Conservation (phyloP, 2,797 vertebrate genomes). For the Anolis apletophallus region DNA sequence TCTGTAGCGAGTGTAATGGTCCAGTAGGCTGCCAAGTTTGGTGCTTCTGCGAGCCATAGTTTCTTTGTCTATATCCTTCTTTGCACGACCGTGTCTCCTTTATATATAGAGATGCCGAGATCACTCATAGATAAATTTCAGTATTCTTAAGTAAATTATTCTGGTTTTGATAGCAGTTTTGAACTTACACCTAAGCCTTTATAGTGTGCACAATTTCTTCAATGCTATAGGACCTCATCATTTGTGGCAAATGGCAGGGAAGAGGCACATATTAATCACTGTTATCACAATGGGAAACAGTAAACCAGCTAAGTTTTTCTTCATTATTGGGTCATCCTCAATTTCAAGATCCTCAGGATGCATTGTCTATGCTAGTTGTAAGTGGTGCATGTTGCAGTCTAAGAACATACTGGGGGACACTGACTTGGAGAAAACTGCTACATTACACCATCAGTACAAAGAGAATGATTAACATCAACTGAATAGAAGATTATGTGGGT, state of each 20-base stretch:
- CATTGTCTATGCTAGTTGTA: neutral
- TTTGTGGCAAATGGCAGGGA: neutral
- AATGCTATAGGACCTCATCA: neutral
- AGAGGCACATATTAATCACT: neutral
- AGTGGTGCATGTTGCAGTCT: neutral
- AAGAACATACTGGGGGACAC: neutral
- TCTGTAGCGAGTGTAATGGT: no score
- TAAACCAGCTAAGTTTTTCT: slow-evolving; percentile 18
- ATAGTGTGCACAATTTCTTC: neutral
- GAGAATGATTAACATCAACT: neutral
- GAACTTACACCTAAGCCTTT: neutral
- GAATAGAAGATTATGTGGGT: neutral
- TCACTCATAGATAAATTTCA: neutral
- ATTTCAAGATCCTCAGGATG: neutral
- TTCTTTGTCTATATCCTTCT: no score
- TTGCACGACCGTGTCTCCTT: no score
- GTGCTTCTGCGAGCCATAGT: no score
- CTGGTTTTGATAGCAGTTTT: neutral
- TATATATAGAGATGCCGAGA: no score
- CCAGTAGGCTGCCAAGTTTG: no score
- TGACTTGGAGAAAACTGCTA: neutral
- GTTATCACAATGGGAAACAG: neutral
- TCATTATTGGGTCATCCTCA: neutral
- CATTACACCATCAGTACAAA: neutral
- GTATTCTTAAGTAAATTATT: no score